Percentiles rank a stretch among this genome's conserved stretches.
Conservation (phyloP, 2,113 vertebrate genomes). For the Calonectris borealis region DNA sequence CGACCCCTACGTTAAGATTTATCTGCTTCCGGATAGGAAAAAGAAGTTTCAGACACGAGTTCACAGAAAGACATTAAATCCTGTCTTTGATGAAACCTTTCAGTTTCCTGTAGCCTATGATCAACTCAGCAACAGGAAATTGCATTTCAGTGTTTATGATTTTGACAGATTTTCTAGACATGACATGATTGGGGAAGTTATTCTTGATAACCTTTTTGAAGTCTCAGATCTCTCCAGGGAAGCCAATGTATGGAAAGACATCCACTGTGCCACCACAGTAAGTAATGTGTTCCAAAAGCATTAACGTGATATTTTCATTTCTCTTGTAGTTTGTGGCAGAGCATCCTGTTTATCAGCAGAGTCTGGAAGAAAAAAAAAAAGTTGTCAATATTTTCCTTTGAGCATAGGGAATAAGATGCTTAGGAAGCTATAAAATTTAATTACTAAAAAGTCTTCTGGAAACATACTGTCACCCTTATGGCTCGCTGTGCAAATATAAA, state of each 20-base stretch:
- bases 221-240: slow-evolving; percentile 95
- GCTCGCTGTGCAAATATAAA: not conserved
- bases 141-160: slow-evolving; percentile 97
- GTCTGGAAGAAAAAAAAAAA: not conserved
- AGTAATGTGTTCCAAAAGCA: slow-evolving; percentile 75
- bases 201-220: slow-evolving; percentile 98
- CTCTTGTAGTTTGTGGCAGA: not conserved
- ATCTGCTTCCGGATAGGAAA: slow-evolving; percentile 95
- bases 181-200: slow-evolving; percentile 98
- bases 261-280: slow-evolving; percentile 92
- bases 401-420: not conserved
- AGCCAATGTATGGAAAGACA: slow-evolving; percentile 96
- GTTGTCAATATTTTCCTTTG: not conserved
- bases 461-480: not conserved
- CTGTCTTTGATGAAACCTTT: slow-evolving; percentile 92
- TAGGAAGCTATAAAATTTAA: slow-evolving; percentile 1
- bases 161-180: slow-evolving; percentile 99
- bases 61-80: slow-evolving; percentile 96
- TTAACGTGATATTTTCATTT: not conserved
- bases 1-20: slow-evolving; percentile 97
- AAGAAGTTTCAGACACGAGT: slow-evolving; percentile 98
- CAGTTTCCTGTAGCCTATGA: slow-evolving; percentile 92
- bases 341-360: not conserved
- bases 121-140: slow-evolving; percentile 91
- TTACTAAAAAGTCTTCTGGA: not conserved